Percentiles rank a stretch among this genome's conserved stretches.
Evolutionary conservation across 2,113 vertebrate genomes (phyloP).

Genomic region (Patagioenas fasciata): DNA sequence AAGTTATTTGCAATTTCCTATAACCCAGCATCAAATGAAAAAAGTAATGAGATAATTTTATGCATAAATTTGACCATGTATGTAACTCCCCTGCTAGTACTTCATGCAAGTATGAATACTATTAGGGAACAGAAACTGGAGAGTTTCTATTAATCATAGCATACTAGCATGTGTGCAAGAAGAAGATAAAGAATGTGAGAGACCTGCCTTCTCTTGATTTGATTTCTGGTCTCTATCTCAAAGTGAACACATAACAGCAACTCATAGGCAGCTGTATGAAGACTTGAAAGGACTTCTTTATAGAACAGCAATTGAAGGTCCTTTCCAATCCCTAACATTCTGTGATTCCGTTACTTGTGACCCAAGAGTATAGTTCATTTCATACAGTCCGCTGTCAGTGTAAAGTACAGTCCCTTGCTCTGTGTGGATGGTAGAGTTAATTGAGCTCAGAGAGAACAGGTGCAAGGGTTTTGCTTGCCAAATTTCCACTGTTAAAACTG

Average conservation of each 20-base stretch:
- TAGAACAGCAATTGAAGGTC: not conserved
- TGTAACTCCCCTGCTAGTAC: not conserved
- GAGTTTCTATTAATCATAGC: not conserved
- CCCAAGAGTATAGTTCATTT: not conserved
- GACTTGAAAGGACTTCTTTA: constrained; percentile 1
- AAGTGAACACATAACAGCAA: not conserved
- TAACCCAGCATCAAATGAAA: not conserved
- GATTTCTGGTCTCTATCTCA: constrained; percentile 9
- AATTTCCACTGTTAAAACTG: not conserved
- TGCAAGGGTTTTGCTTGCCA: not conserved
- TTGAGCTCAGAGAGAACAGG: not conserved
- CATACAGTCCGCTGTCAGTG: not conserved
- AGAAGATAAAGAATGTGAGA: not conserved
- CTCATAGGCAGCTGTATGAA: not conserved
- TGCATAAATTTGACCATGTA: not conserved
- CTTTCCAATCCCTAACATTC: too few species aligned
- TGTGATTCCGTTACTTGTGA: not conserved
- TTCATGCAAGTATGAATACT: not conserved
- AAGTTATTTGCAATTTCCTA: not conserved
- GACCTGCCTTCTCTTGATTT: not conserved
- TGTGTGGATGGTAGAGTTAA: not conserved
- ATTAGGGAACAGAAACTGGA: not conserved
- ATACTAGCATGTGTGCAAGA: not conserved
- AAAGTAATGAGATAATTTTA: not conserved
- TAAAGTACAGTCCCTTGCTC: not conserved